Evolutionary conservation across 2,888 invertebrate genomes (phyloP).

Genomic region (Gryllus longicercus): DNA sequence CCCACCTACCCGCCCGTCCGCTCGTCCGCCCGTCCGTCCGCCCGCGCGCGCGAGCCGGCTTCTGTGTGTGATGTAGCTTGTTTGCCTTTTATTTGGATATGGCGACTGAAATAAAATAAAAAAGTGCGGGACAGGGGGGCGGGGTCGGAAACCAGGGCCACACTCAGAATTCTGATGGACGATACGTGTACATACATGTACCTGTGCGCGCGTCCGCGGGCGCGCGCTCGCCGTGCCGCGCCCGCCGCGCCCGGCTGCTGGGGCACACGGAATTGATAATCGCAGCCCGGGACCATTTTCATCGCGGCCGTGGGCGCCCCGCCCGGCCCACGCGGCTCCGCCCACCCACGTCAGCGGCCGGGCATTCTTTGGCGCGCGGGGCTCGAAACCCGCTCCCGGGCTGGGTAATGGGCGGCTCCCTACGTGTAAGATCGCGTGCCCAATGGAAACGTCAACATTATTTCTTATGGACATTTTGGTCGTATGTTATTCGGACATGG

Average conservation of each 20-base stretch:
- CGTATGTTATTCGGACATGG: no score
- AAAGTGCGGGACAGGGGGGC: neutral
- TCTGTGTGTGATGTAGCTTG: neutral
- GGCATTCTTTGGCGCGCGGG: no score
- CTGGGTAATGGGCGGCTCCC: no score
- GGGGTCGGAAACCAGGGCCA: neutral
- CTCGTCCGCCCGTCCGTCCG: neutral
- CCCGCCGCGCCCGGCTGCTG: neutral
- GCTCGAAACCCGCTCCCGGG: no score
- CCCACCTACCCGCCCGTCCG: neutral
- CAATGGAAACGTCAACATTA: no score
- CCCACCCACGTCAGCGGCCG: no score
- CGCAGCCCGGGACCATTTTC: neutral
- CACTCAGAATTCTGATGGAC: conserved; percentile 17
- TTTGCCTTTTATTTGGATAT: conserved; percentile 17
- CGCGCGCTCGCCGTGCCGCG: neutral
- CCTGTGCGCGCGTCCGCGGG: neutral
- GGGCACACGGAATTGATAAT: conserved; percentile 9
- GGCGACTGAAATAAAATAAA: conserved; percentile 10
- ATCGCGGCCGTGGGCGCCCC: no score
- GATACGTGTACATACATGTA: neutral
- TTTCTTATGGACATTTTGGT: no score
- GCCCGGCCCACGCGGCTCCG: no score
- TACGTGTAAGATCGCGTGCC: no score
- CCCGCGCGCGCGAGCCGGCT: neutral